Percentiles rank a stretch among this genome's conserved stretches.
phyloP scores from a whole-genome alignment of 2,113 vertebrate species.

The Dendrocopos noguchii region DNA sequence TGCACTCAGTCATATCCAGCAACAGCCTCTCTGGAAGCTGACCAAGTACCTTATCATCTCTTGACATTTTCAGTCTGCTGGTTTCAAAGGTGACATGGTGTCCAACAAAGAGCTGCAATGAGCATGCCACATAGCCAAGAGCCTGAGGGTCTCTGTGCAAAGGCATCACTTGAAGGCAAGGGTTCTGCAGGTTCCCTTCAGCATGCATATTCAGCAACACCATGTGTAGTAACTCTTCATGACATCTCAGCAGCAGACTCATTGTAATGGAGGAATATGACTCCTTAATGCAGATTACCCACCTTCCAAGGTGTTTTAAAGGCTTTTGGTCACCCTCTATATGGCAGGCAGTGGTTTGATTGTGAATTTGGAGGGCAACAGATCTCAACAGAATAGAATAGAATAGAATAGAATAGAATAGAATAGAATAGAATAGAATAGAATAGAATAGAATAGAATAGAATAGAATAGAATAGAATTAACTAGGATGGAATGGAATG shows the following conservation, averaged over 20 bases:
- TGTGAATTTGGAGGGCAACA: background rate
- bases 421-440: too few species aligned
- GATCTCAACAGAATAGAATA: background rate
- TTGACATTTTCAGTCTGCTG: background rate
- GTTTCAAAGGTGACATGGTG: background rate
- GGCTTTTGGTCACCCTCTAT: background rate
- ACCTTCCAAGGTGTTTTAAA: background rate
- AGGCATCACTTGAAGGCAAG: background rate
- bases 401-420: too few species aligned
- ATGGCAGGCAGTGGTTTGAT: background rate
- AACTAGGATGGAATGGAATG: too few species aligned
- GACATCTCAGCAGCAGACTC: background rate
- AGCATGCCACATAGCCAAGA: background rate
- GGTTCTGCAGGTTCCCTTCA: slow-evolving; percentile 11
- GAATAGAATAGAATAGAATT: too few species aligned
- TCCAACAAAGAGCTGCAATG: rapidly evolving
- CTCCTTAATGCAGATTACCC: background rate
- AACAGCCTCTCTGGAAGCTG: background rate
- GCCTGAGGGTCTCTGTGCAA: background rate
- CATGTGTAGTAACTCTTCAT: background rate
- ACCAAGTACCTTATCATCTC: background rate
- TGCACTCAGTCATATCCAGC: background rate
- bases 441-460: too few species aligned
- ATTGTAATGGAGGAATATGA: background rate
- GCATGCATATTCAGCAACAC: background rate